These are phyloP conservation scores for Phyto melanocephala DNA, from an alignment of 2,888 invertebrate genomes.

Conservation along the genomic window DNA sequence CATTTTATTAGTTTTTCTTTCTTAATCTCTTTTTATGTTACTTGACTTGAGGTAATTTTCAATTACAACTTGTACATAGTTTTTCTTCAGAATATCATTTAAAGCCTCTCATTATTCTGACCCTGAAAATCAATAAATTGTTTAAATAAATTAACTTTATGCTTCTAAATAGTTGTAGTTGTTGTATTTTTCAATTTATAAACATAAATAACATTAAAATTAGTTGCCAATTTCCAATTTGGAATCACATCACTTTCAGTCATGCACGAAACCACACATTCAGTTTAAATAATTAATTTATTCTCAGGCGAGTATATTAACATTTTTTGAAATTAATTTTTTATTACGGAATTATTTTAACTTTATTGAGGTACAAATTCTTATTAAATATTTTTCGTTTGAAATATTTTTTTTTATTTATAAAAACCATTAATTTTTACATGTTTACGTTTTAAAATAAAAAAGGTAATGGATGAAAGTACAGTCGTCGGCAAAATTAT, in stretches of 20 bases:
- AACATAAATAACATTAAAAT: too few species aligned
- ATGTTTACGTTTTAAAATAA: too few species aligned
- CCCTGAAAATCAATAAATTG: constrained; percentile 24
- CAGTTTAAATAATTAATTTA: not conserved
- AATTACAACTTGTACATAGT: not conserved
- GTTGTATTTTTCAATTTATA: too few species aligned
- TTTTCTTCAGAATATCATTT: not conserved
- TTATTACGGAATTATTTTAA: not conserved
- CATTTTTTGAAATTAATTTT: not conserved
- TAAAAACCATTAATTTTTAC: too few species aligned
- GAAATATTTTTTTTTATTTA: too few species aligned
- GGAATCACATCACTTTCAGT: not conserved
- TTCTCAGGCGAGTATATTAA: not conserved
- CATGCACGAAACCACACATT: constrained; percentile 36
- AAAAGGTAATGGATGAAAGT: too few species aligned
- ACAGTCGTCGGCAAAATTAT: too few species aligned
- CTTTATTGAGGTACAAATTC: too few species aligned
- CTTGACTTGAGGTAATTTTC: not conserved
- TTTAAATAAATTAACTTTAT: constrained; percentile 10
- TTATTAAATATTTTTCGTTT: too few species aligned
- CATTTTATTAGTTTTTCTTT: constrained; percentile 32
- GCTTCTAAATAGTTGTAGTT: not conserved
- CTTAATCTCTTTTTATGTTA: not conserved
- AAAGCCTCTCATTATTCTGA: constrained; percentile 33
- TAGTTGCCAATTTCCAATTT: too few species aligned